These are phyloP conservation scores for Germaria angustata DNA, from an alignment of 2,888 invertebrate species.

Conservation along the genomic window DNA sequence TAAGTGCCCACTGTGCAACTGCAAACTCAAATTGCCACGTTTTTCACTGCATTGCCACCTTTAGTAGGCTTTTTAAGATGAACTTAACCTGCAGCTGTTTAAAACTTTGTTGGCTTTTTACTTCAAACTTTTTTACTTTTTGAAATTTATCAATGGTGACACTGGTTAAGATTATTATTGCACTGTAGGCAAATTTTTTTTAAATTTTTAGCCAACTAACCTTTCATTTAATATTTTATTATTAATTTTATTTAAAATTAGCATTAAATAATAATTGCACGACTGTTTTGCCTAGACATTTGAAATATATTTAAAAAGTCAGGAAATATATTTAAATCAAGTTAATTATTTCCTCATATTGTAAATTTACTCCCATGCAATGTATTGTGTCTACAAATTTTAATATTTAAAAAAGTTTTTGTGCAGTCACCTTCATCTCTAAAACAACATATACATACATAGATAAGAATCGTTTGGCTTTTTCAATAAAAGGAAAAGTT, in stretches of 20 bases:
- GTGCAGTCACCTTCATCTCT: slow-evolving; percentile 43
- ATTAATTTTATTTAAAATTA: background rate
- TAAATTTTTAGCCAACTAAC: too few relatives aligned
- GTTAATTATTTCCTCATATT: slow-evolving; percentile 31
- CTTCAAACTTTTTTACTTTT: too few relatives aligned
- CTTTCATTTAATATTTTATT: background rate
- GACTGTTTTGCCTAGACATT: background rate
- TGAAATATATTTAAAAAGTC: background rate
- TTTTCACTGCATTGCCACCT: too few relatives aligned
- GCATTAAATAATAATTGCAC: background rate
- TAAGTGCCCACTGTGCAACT: too few relatives aligned
- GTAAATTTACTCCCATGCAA: background rate
- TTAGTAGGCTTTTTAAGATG: too few relatives aligned
- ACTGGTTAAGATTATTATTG: too few relatives aligned
- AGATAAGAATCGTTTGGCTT: background rate
- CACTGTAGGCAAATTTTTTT: too few relatives aligned
- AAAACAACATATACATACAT: background rate
- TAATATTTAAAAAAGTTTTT: slow-evolving; percentile 15
- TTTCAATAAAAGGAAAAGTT: slow-evolving; percentile 47
- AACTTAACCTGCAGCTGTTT: too few relatives aligned
- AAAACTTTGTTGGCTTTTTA: too few relatives aligned
- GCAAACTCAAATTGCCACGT: too few relatives aligned
- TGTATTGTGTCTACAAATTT: background rate
- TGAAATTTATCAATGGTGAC: too few relatives aligned
- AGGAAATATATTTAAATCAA: slow-evolving; percentile 9